These are phyloP conservation scores for Netelia virgata DNA, from an alignment of 2,888 invertebrate species.

Conservation along the genomic window DNA sequence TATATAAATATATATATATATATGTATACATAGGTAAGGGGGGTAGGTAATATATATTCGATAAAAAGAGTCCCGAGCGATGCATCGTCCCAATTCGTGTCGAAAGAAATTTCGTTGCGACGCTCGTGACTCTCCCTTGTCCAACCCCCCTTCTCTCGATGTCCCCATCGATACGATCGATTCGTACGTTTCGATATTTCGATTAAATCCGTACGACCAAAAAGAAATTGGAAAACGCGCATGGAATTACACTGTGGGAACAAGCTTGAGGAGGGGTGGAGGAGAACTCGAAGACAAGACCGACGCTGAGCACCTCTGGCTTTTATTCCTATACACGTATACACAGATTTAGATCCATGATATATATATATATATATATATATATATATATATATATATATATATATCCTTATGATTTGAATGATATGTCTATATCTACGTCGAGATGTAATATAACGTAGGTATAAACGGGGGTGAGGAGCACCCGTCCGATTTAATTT, in stretches of 20 bases:
- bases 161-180: slow-evolving; percentile 50
- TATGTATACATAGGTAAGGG: not conserved
- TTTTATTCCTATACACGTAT: slow-evolving; percentile 43
- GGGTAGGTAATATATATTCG: slow-evolving; percentile 38
- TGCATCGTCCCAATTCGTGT: slow-evolving; percentile 62
- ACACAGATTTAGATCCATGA: not conserved
- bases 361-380: slow-evolving; percentile 28
- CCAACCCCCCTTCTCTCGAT: slow-evolving; percentile 21
- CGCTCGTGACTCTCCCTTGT: slow-evolving; percentile 6
- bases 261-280: not conserved
- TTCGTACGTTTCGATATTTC: slow-evolving; percentile 58
- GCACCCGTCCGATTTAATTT: slow-evolving; percentile 77
- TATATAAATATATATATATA: not conserved
- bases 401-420: not conserved
- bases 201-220: slow-evolving; percentile 55
- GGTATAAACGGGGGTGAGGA: slow-evolving; percentile 57
- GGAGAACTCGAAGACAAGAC: slow-evolving; percentile 31
- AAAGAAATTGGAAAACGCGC: slow-evolving; percentile 32
- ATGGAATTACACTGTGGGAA: slow-evolving; percentile 53
- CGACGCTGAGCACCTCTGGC: slow-evolving; percentile 52
- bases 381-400: slow-evolving; percentile 10
- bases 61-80: slow-evolving; percentile 51
- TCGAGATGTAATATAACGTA: slow-evolving; percentile 51
- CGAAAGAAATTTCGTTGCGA: slow-evolving; percentile 58
- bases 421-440: slow-evolving; percentile 2